Base-by-base conservation (phyloP, 2,888 invertebrate species). In the Palloptera scutellata region DNA sequence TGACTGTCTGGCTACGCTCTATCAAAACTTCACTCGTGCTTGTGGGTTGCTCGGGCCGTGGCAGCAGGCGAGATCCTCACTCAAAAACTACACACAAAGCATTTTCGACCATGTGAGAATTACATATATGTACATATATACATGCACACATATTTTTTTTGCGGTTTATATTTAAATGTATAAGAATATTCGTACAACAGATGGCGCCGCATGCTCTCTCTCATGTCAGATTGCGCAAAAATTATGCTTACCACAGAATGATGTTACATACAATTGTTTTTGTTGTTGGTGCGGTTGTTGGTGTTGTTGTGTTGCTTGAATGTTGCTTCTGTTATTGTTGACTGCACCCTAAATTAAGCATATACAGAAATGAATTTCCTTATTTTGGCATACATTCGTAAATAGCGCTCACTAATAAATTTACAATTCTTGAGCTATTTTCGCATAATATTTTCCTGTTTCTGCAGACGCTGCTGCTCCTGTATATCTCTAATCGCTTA, bases 151-250 rank as follows among this genome's bases (percentile, higher is more conserved):
- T 11, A 12, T 55, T 52, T n/a, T 52, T 53, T 53, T 53, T 43
- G 51, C 51, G 13, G 48, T 48, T 48, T 30, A 30, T 6, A 6
- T 6, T 30, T 30, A 30, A 30, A 30, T 6, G 30, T 6, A 30
- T 30, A 30, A 30, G 30, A 30, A 30, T 30, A 48, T 15, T n/a
- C 48, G 48, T 19, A 12, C 48, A 60, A 54, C 68, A 68, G 67
- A 68, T 70, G 72, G 72, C 72, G 72, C 72, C 71, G 67, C 68
- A 52, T 51, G 66, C 45, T 65, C n/a, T 60, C 40, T 48, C 52
- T 11, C 58, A 15, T 40, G 58, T 17, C 20, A 43, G 59, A 8
- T 59, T 59, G 59, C 59, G 43, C 12, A 59, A 45, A 41, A 40
- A 42, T 30, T 30, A 30, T 30, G 30, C 30, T 10, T n/a, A 5